phyloP scores from a whole-genome alignment of 2,888 invertebrate species.

The Pristionchus entomophagus region DNA sequence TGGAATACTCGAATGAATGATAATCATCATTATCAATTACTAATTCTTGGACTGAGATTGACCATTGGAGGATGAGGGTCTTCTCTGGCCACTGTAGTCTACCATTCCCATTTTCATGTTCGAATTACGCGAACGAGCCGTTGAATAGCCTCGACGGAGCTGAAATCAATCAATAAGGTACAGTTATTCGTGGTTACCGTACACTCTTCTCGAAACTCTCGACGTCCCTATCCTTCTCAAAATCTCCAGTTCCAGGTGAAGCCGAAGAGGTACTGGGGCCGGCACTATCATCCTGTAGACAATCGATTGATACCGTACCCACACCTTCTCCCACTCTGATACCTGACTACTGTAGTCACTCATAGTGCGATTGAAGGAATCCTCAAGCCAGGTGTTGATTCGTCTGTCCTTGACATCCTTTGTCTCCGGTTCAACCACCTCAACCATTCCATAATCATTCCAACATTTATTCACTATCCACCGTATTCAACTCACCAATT shows the following conservation, averaged over 20 bases:
- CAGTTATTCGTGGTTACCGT: not conserved
- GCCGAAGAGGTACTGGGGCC: constrained; percentile 21
- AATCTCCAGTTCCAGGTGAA: not conserved
- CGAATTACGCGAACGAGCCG: not conserved
- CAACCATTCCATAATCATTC: not conserved
- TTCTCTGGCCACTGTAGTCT: not conserved
- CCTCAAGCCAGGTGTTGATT: not conserved
- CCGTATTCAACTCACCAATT: not conserved
- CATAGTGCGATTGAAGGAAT: constrained; percentile 4
- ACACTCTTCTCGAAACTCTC: constrained; percentile 14
- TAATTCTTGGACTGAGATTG: not conserved
- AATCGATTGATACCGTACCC: not conserved
- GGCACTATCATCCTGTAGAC: constrained; percentile 34
- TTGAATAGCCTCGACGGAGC: not conserved
- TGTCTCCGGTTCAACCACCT: not conserved
- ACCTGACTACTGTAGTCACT: constrained; percentile 33
- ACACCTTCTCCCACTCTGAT: not conserved
- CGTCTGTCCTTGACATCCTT: not conserved
- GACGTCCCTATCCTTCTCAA: constrained; percentile 23
- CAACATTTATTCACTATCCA: too few species aligned
- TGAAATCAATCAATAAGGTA: not conserved
- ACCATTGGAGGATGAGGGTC: too few species aligned
- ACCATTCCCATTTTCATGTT: constrained; percentile 19
- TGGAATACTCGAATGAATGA: not conserved
- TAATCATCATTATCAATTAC: not conserved